Conservation (phyloP, 2,888 invertebrate genomes). For the Oscheius onirici region DNA sequence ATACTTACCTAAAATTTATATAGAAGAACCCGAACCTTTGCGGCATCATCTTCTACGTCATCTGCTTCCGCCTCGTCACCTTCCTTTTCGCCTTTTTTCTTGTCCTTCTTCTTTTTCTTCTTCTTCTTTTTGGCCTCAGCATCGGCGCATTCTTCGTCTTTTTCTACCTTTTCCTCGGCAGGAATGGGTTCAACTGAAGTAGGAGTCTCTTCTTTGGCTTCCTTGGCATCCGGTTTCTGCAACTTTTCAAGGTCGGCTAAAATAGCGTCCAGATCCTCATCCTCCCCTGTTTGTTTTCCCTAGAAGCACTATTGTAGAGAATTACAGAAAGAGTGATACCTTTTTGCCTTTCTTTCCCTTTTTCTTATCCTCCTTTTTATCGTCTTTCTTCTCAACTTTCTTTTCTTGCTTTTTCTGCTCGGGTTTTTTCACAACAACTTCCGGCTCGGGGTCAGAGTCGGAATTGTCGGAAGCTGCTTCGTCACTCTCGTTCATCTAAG, state of each 20-base stretch:
- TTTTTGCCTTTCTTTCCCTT: conserved; percentile 34
- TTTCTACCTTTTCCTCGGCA: conserved; percentile 5
- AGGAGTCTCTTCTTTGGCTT: conserved; percentile 32
- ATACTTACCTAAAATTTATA: background rate
- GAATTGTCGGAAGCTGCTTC: conserved; percentile 37
- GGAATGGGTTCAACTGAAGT: conserved; percentile 18
- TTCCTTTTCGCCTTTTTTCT: conserved; percentile 40
- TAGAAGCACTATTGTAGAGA: conserved; percentile 4
- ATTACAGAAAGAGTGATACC: conserved; percentile 18
- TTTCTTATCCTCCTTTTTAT: conserved; percentile 34
- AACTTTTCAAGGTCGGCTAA: conserved; percentile 49
- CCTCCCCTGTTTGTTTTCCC: conserved; percentile 47
- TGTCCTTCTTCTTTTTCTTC: conserved; percentile 51
- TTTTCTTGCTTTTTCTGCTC: conserved; percentile 35
- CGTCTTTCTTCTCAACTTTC: conserved; percentile 32
- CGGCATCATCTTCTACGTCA: conserved; percentile 1
- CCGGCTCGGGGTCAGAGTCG: conserved; percentile 37
- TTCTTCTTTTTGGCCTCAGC: conserved; percentile 43
- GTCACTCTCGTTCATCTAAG: conserved; percentile 41
- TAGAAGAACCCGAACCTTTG: background rate
- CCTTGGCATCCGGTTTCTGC: conserved; percentile 39
- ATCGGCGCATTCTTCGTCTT: conserved; percentile 16
- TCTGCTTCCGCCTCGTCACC: conserved; percentile 34
- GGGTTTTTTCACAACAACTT: conserved; percentile 21
- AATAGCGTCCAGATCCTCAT: conserved; percentile 63